Evolutionary conservation across 1,140 invertebrate genomes (phyloP), one percentile per base, ranked within the genome.

Genomic region (Aphaenogaster ashmeadi): DNA sequence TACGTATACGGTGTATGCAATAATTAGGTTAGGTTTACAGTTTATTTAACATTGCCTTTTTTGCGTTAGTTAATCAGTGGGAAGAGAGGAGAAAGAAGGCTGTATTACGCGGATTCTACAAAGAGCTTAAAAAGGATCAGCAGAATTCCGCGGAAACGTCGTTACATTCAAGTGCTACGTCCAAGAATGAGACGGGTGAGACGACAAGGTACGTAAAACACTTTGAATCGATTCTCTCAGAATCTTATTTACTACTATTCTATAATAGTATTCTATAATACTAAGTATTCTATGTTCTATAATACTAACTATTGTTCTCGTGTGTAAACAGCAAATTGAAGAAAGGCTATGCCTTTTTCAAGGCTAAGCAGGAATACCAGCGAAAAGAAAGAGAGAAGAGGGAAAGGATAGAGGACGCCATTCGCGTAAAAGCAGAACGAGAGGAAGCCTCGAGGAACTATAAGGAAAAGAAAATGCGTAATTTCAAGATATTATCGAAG

Each of bases 401-500:
- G 44, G 93, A 94, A n/a, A 96, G 94, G 66, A 95, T 94, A 74
- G 94, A 96, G 92, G 96, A 96, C 86, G 86, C 92, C 2, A 80
- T 94, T 8, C 96, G 94, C 79, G 93, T 91, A 58, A 96, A 96
- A 93, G 92, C 95, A 56, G 97, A 97, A 93, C 96, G 94, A 90
- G 94, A 96, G 67, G 94, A 97, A 91, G 97, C 97, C 7, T 89
- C 97, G 71, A 95, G 96, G 81, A 96, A 96, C 86, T 97, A 97
- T 87, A 97, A 97, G 87, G 95, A 97, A 88, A 97, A 97, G 58
- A 98, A 97, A 92, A 94, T 96, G 13, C 95, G 97, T 52, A 96
- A 96, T 74, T 97, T 96, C 86, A 97, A 97, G 93, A 97, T 96
- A 87, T 93, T 98, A 36, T 97, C 96, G 44, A 97, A 97, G 91